Base-by-base conservation (phyloP, 2,797 vertebrate genomes). In the Myotis planiceps region DNA sequence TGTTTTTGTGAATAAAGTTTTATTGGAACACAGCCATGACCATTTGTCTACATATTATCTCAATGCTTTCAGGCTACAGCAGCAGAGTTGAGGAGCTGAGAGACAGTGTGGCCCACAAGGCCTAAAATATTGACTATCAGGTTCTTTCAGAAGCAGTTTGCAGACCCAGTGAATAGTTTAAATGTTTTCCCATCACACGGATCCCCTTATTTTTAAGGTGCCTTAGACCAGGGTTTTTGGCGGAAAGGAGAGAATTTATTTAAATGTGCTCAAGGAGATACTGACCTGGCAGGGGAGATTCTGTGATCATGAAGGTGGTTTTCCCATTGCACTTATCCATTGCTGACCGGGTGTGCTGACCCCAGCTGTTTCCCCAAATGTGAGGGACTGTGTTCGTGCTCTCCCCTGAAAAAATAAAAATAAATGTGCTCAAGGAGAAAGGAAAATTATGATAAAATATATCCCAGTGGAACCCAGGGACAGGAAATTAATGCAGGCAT, bases 1-100 rank as follows among this genome's bases (percentile, higher is more conserved):
- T 91, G 19, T 32, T 55, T 94, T 85, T 55, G 34, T 65, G 39
- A 88, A 71, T 90, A 84, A 92, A 88, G 29, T 55, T 93, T 89
- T 82, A 60, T 51, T 86, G 25, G 68, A 87, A 92, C 4, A 4
- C 9, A 45, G 65, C 4, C 25, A 1, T 19, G 5, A 49, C 49
- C 29, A 25, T 83, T 82, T 74, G 42, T 69, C 68, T 65, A 69
- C n/a, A n/a, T 34, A 12, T 71, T 75, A 76, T 19, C 81, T 79
- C n/a, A 79, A 8, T 19, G 6, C 10, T 83, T 18, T 51, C 32
- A 19, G 45, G 27, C 39, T 81, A 21, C 18, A 42, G 3, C 37
- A 79, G n/a, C 65, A 55, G 29, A 37, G 4, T 18, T 66, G 72
- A 65, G 32, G 27, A 66, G 37, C 8, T 53, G 12, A 55, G 5